phyloP scores from a whole-genome alignment of 1,140 invertebrate genomes.

The Pachypeltis micranthus region DNA sequence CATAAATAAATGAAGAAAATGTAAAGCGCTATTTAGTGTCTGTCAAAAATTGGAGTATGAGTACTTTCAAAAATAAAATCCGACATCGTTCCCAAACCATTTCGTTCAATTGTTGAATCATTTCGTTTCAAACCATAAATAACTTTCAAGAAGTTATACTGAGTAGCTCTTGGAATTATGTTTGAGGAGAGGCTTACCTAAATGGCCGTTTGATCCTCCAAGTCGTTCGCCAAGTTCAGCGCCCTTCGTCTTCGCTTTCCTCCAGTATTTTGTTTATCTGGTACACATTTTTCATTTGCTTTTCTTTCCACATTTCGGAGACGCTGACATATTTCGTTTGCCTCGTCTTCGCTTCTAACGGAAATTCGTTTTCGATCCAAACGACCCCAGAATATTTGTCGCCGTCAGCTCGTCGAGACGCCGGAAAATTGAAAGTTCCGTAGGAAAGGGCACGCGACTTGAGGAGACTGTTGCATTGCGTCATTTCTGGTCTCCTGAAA shows the following conservation, averaged over 20 bases:
- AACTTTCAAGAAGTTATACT: too few relatives aligned
- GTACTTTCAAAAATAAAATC: too few relatives aligned
- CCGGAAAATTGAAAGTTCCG: neutral
- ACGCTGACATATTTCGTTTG: neutral
- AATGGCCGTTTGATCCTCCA: too few relatives aligned
- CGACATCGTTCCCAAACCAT: too few relatives aligned
- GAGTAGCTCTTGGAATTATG: too few relatives aligned
- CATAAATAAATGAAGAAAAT: too few relatives aligned
- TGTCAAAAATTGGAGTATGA: too few relatives aligned
- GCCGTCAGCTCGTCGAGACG: neutral
- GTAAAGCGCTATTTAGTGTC: too few relatives aligned
- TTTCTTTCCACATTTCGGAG: neutral
- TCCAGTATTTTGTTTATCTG: neutral
- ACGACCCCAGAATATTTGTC: neutral
- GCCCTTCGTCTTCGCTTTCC: neutral
- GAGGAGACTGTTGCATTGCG: neutral
- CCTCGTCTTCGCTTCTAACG: neutral
- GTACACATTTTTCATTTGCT: neutral
- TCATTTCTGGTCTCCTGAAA: slow-evolving; percentile 1
- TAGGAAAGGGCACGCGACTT: neutral
- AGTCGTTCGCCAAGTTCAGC: too few relatives aligned
- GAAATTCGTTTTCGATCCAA: neutral
- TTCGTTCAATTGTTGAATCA: too few relatives aligned
- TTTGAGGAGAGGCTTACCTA: too few relatives aligned
- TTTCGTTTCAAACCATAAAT: too few relatives aligned